Conservation (phyloP, 2,888 invertebrate genomes). For the Anthophora plumipes region DNA sequence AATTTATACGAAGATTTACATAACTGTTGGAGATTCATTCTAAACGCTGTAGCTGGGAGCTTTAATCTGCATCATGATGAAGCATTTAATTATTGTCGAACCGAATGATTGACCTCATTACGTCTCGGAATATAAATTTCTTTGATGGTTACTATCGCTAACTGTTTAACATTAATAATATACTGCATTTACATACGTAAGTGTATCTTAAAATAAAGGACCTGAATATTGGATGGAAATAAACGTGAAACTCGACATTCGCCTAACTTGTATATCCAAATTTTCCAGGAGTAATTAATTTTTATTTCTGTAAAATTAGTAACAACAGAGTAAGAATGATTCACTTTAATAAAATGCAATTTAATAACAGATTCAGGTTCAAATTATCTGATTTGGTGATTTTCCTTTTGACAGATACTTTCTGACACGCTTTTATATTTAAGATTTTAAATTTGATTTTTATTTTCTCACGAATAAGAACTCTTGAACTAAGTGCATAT, state of each 20-base stretch:
- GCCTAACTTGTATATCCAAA: too few relatives aligned
- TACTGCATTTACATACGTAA: background rate
- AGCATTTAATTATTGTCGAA: slow-evolving; percentile 46
- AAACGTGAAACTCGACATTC: too few relatives aligned
- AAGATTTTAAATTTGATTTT: background rate
- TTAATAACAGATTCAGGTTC: too few relatives aligned
- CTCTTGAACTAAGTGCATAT: background rate
- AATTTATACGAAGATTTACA: slow-evolving; percentile 45
- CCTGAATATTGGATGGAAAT: background rate
- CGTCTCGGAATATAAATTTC: slow-evolving; percentile 11
- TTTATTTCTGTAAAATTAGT: too few relatives aligned
- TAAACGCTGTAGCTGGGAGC: slow-evolving; percentile 4
- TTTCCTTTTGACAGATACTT: too few relatives aligned
- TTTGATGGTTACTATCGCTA: background rate
- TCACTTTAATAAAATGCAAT: too few relatives aligned
- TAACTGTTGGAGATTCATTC: slow-evolving; percentile 27
- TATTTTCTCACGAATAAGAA: background rate
- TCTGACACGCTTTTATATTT: too few relatives aligned
- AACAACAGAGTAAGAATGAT: too few relatives aligned
- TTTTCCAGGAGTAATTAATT: too few relatives aligned
- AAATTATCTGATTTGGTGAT: too few relatives aligned
- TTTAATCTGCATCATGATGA: slow-evolving; percentile 45
- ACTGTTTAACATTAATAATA: slow-evolving; percentile 6
- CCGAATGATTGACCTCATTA: slow-evolving; percentile 19
- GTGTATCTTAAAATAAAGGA: background rate